These are phyloP conservation scores for Drosophila saltans DNA, from an alignment of 1,140 invertebrate genomes.

Conservation along the genomic window DNA sequence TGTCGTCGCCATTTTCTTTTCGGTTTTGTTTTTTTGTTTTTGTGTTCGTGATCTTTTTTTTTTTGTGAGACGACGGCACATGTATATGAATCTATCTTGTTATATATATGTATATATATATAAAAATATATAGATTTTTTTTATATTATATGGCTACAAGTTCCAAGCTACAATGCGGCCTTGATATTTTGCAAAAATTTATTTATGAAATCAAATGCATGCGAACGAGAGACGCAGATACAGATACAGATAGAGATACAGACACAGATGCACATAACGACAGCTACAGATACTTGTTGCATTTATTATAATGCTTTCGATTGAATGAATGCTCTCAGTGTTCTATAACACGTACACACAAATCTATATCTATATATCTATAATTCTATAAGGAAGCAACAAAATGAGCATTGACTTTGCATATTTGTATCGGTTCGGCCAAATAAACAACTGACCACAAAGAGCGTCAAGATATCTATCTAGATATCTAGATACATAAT, in stretches of 20 bases:
- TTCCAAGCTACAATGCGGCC: slow-evolving; percentile 75
- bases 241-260: slow-evolving; percentile 42
- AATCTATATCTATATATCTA: neutral
- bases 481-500: slow-evolving; percentile 11
- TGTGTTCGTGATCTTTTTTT: slow-evolving; percentile 33
- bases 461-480: neutral
- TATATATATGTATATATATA: neutral
- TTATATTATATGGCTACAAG: slow-evolving; percentile 66
- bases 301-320: slow-evolving; percentile 77
- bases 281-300: slow-evolving; percentile 74
- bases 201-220: slow-evolving; percentile 81
- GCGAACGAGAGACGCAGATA: slow-evolving; percentile 41
- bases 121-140: slow-evolving; percentile 14
- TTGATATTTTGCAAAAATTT: slow-evolving; percentile 80
- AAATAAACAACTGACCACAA: neutral
- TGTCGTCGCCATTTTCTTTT: slow-evolving; percentile 44
- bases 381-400: neutral
- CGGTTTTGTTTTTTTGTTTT: slow-evolving; percentile 23
- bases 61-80: slow-evolving; percentile 32
- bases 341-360: slow-evolving; percentile 60
- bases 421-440: neutral
- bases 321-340: slow-evolving; percentile 58
- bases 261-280: slow-evolving; percentile 37
- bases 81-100: slow-evolving; percentile 2
- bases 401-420: neutral